phyloP scores from a whole-genome alignment of 2,797 vertebrate genomes.

The Pitangus sulphuratus region DNA sequence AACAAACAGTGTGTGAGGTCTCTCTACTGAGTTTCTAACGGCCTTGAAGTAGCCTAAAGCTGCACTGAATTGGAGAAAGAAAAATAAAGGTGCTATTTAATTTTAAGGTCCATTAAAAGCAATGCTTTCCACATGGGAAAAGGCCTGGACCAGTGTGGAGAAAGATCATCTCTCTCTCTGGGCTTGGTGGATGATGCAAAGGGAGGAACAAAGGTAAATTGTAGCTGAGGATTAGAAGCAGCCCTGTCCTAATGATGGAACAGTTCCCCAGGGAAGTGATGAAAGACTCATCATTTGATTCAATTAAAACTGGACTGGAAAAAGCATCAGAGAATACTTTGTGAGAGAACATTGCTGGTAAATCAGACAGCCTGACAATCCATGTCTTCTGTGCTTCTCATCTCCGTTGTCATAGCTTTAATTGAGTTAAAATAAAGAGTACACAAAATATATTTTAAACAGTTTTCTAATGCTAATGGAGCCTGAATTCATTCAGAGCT shows the following conservation, averaged over 20 bases:
- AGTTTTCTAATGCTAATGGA: constrained; percentile 30
- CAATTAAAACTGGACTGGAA: not conserved
- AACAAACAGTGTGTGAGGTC: constrained; percentile 9
- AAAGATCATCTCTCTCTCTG: not conserved
- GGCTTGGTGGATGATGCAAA: not conserved
- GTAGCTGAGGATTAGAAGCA: not conserved
- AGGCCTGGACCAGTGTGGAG: not conserved
- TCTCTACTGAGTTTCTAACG: not conserved
- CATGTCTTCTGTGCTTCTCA: not conserved
- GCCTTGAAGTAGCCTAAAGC: not conserved
- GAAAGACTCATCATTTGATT: constrained; percentile 24
- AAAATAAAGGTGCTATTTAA: not conserved
- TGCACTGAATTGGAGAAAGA: not conserved
- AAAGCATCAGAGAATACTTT: not conserved
- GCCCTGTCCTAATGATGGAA: not conserved
- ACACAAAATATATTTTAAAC: constrained; percentile 11
- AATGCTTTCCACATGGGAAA: constrained; percentile 2
- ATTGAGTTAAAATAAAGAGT: constrained; percentile 21
- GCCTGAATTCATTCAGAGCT: not conserved
- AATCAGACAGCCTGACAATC: not conserved
- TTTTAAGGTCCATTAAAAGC: constrained; percentile 31
- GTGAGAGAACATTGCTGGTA: not conserved
- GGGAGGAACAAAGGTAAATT: constrained; percentile 15
- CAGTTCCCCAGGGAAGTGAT: not conserved
- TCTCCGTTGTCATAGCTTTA: not conserved